phyloP scores from a whole-genome alignment of 2,113 vertebrate species.

The Sturnus vulgaris region DNA sequence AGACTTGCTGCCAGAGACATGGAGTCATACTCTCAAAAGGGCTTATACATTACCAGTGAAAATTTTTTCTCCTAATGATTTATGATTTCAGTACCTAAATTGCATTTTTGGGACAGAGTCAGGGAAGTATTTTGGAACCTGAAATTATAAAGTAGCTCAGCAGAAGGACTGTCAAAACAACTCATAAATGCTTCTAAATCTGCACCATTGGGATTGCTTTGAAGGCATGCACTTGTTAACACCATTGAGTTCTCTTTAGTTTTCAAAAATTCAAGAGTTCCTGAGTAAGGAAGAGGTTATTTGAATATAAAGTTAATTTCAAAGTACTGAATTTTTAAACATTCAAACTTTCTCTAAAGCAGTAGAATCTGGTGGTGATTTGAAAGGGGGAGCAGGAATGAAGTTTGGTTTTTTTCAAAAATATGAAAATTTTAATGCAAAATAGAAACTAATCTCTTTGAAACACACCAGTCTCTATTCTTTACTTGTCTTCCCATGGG shows the following conservation, averaged over 20 bases:
- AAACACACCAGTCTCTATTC: background rate
- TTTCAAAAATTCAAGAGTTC: background rate
- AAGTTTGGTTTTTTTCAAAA: background rate
- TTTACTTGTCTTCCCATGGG: background rate
- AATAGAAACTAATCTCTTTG: background rate
- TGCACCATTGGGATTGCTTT: background rate
- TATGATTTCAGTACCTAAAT: background rate
- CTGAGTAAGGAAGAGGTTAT: background rate
- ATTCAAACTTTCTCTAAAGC: background rate
- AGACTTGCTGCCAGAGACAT: background rate
- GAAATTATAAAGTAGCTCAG: background rate
- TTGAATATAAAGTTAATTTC: background rate
- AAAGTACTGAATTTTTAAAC: background rate
- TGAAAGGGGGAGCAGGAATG: background rate
- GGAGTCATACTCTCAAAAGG: background rate
- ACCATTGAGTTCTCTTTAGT: background rate
- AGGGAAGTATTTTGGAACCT: background rate
- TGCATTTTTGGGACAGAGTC: background rate
- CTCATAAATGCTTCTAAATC: background rate
- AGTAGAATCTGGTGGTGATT: background rate
- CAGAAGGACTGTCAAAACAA: background rate
- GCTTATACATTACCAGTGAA: background rate
- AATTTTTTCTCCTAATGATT: background rate
- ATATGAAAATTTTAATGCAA: background rate
- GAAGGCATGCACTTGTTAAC: background rate